These are phyloP conservation scores for Oxygymnocypris stewartii DNA, from an alignment of 2,113 vertebrate genomes.

Conservation along the genomic window DNA sequence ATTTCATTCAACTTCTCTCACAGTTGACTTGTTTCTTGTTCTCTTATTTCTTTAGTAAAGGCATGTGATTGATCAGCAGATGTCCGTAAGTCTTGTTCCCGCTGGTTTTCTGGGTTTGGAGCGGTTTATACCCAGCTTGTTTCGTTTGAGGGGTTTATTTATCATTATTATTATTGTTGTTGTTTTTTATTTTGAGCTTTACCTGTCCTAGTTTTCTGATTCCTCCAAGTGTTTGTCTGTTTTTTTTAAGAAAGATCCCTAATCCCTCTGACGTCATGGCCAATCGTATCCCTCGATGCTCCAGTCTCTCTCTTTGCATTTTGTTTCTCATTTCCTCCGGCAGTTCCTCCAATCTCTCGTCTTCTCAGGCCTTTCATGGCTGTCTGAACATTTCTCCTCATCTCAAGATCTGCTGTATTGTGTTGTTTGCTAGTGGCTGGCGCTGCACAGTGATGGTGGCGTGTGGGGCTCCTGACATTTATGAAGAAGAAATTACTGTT, in stretches of 20 bases:
- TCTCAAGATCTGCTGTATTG: neutral
- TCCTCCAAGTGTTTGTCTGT: neutral
- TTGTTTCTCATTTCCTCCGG: neutral
- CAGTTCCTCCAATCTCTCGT: neutral
- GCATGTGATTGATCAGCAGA: neutral
- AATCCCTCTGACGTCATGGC: neutral
- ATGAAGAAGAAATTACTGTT: constrained; percentile 43
- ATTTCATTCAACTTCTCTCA: neutral
- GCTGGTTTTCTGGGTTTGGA: neutral
- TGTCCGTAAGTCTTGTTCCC: neutral
- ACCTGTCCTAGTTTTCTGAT: neutral
- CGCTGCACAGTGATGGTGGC: constrained; percentile 15
- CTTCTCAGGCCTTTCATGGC: neutral
- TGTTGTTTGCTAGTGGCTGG: neutral
- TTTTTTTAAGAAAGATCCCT: neutral
- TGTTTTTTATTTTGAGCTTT: neutral
- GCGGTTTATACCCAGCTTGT: neutral
- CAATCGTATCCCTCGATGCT: neutral
- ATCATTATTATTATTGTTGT: neutral
- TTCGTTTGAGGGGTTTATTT: neutral
- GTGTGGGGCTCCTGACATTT: constrained; percentile 26
- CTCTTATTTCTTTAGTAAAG: neutral
- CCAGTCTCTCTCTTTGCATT: neutral
- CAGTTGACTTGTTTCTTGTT: neutral
- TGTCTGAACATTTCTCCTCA: neutral